Evolutionary conservation across 2,888 invertebrate genomes (phyloP).

Genomic region (Eugnorisma glareosa): DNA sequence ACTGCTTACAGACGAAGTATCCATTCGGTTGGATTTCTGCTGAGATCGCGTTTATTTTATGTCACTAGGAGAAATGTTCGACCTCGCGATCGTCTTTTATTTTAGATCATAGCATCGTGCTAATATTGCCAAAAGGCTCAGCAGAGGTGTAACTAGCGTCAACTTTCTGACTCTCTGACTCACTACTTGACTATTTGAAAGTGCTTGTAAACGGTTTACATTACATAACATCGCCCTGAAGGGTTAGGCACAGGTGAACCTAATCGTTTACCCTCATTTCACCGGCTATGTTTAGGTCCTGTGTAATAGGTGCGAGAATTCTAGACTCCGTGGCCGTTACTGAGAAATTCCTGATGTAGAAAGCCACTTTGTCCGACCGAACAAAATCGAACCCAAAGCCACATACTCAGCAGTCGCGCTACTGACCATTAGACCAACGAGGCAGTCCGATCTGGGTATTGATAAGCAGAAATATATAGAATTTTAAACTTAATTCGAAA

Average conservation of each 20-base stretch:
- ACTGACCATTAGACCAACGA: too few species aligned
- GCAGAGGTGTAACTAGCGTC: background rate
- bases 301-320: background rate
- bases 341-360: background rate
- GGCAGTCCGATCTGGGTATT: background rate
- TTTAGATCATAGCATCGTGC: background rate
- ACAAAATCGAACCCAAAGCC: background rate
- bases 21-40: conserved; percentile 31
- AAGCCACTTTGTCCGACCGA: background rate
- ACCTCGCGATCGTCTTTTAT: conserved; percentile 1
- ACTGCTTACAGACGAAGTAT: background rate
- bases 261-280: background rate
- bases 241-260: background rate
- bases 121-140: background rate
- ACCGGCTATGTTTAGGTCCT: background rate
- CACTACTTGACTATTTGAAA: background rate
- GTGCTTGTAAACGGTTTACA: background rate
- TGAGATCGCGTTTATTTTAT: conserved; percentile 33
- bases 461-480: background rate
- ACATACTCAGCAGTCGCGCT: too few species aligned
- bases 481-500: background rate
- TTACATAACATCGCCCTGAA: background rate
- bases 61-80: background rate
- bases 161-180: background rate
- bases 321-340: background rate